Conservation (phyloP, 30 jellyfish, hydroid and myxozoan species). For the Sanderia malayensis region DNA sequence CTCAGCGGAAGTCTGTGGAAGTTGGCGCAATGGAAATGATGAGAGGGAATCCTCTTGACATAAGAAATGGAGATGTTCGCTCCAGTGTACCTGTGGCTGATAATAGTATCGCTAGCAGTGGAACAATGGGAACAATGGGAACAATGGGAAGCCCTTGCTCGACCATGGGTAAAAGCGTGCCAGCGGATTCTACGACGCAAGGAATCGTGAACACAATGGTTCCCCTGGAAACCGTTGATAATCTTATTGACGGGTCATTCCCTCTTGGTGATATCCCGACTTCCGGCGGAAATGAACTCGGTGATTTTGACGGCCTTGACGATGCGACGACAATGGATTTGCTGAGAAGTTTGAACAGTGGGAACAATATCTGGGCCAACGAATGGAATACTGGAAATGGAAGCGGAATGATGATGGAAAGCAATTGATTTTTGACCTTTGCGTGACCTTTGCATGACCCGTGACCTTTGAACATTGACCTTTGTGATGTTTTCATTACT, state of each 20-base stretch:
- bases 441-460: too few relatives aligned
- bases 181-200: constrained; percentile 11
- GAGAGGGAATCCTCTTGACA: not conserved
- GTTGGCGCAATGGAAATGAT: not conserved
- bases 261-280: constrained; percentile 34
- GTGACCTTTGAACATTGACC: too few relatives aligned
- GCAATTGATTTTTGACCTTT: too few relatives aligned
- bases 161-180: constrained; percentile 16
- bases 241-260: constrained; percentile 29
- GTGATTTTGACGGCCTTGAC: constrained; percentile 55
- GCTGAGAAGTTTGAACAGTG: constrained; percentile 54
- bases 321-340: constrained; percentile 48
- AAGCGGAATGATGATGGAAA: constrained; percentile 26
- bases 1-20: not conserved
- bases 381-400: constrained; percentile 34
- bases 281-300: constrained; percentile 47
- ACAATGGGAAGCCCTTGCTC: constrained; percentile 7
- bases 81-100: not conserved
- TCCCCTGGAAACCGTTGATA: constrained; percentile 28
- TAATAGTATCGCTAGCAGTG: not conserved
- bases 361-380: constrained; percentile 50
- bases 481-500: too few relatives aligned
- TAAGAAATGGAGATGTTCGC: not conserved
- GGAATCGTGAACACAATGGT: not conserved
- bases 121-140: constrained; percentile 27